A percentile compares a stretch with the other conserved stretches of the same genome.
Conservation (phyloP, 2,113 vertebrate species). For the Furnarius figulus region DNA sequence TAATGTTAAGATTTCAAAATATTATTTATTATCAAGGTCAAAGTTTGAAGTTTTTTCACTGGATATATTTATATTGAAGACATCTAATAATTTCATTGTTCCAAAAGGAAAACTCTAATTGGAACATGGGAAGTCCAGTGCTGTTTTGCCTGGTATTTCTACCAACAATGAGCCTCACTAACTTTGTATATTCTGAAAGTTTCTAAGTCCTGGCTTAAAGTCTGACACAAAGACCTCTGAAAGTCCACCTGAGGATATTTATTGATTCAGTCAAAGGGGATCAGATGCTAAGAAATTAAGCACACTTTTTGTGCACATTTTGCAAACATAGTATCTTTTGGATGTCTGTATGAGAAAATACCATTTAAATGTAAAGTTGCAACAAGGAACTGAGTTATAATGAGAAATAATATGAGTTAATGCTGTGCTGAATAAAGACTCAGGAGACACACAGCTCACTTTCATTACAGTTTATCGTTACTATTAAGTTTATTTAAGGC, state of each 20-base stretch:
- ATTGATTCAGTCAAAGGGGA: neutral
- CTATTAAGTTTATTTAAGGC: slow-evolving; percentile 35
- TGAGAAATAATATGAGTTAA: neutral
- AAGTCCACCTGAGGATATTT: neutral
- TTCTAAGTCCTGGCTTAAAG: neutral
- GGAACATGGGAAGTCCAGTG: neutral
- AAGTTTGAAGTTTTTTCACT: neutral
- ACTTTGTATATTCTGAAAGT: neutral
- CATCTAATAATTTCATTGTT: neutral
- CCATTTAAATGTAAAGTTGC: neutral
- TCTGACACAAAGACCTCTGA: neutral
- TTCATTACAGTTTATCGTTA: neutral
- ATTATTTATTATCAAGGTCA: neutral
- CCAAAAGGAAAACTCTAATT: neutral
- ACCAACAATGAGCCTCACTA: neutral
- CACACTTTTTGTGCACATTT: neutral
- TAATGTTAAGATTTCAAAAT: neutral
- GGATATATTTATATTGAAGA: neutral
- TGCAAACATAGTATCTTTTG: neutral
- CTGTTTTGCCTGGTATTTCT: neutral
- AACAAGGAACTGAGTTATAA: neutral
- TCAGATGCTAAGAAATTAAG: neutral
- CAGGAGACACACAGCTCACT: neutral
- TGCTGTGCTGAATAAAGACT: neutral
- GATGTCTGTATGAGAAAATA: neutral